Evolutionary conservation across 2,113 vertebrate genomes (phyloP).

Genomic region (Tylochromis polylepis): DNA sequence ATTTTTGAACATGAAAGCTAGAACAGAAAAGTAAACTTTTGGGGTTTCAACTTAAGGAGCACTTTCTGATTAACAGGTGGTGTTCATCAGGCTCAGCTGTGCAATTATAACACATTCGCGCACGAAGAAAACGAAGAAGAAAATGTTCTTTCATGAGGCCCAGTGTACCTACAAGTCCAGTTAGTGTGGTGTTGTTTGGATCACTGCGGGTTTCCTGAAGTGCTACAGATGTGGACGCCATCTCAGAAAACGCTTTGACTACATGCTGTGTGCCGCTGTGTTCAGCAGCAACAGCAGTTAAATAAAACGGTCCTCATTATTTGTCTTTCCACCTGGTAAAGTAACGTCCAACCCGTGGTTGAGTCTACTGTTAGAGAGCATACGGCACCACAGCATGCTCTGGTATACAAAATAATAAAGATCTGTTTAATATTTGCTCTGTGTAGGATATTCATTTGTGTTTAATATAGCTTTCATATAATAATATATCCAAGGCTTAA

Average conservation of each 20-base stretch:
- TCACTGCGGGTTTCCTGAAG: not conserved
- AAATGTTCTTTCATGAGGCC: not conserved
- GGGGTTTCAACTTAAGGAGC: not conserved
- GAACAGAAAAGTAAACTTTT: not conserved
- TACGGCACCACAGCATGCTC: slow-evolving; percentile 70
- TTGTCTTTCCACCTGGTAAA: slow-evolving; percentile 56
- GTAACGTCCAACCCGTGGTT: slow-evolving; percentile 59
- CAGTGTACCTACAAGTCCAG: not conserved
- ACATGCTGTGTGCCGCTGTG: slow-evolving; percentile 37
- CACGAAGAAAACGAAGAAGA: not conserved
- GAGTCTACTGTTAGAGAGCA: slow-evolving; percentile 60
- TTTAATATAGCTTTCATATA: slow-evolving; percentile 56
- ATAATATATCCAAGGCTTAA: slow-evolving; percentile 59
- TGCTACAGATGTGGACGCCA: slow-evolving; percentile 30
- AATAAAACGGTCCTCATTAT: slow-evolving; percentile 62
- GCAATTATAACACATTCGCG: not conserved
- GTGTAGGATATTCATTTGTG: slow-evolving; percentile 23
- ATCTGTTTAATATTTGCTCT: slow-evolving; percentile 44
- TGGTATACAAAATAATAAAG: slow-evolving; percentile 64
- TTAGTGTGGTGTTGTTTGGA: not conserved
- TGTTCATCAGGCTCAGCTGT: not conserved
- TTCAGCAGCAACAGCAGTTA: slow-evolving; percentile 59
- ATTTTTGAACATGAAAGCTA: not conserved
- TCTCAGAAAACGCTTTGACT: slow-evolving; percentile 51
- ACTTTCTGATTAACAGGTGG: not conserved